A percentile compares a stretch with the other conserved stretches of the same genome.
Conservation (phyloP, 1,140 invertebrate species). For the Drosophila melanica region DNA sequence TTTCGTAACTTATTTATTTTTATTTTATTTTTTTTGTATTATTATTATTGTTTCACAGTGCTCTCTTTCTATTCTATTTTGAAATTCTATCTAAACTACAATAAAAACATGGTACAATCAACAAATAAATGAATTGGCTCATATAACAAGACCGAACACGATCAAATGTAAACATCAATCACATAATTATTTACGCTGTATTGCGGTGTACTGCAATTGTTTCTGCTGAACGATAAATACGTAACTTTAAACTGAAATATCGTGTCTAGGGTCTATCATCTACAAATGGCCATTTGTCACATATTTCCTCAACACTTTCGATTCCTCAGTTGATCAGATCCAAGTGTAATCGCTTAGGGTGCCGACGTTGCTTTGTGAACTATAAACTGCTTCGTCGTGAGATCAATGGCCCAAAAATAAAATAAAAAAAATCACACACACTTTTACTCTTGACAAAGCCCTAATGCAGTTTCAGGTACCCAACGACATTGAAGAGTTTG, state of each 20-base stretch:
- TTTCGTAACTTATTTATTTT: constrained; percentile 19
- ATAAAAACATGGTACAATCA: constrained; percentile 38
- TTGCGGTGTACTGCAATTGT: constrained; percentile 7
- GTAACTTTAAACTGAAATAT: constrained; percentile 13
- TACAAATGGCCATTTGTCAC: constrained; percentile 10
- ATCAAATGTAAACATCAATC: constrained; percentile 30
- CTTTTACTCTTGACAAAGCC: neutral
- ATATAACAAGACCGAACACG: constrained; percentile 34
- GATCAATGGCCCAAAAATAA: neutral
- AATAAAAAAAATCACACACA: neutral
- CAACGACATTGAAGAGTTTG: neutral
- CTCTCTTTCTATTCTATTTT: constrained; percentile 14
- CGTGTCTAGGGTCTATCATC: constrained; percentile 42
- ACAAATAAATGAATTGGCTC: constrained; percentile 45
- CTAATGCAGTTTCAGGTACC: constrained; percentile 16
- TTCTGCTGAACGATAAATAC: constrained; percentile 24
- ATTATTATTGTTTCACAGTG: constrained; percentile 19
- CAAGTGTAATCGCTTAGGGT: constrained; percentile 14
- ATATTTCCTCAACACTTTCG: neutral
- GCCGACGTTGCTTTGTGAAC: constrained; percentile 13
- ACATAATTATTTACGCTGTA: constrained; percentile 11
- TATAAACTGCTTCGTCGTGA: neutral
- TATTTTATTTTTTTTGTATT: no score
- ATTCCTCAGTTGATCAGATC: neutral
- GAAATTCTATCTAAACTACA: constrained; percentile 16